Percentiles rank a stretch among this genome's conserved stretches.
These are phyloP conservation scores for Wasmannia auropunctata DNA, from an alignment of 1,140 invertebrate species.

Conservation along the genomic window DNA sequence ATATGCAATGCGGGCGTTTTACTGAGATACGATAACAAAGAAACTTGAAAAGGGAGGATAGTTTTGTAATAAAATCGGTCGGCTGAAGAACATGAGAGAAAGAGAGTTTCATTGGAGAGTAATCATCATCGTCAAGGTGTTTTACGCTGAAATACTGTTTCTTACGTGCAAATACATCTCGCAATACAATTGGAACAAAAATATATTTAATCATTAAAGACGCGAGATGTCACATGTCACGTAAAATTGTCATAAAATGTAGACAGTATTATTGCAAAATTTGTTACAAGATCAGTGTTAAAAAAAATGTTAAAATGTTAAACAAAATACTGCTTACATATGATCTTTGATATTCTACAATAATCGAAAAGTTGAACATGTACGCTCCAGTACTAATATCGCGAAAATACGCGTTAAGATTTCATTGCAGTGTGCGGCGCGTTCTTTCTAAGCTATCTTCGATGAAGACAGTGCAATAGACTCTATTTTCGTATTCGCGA, in stretches of 20 bases:
- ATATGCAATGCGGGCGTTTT: not conserved
- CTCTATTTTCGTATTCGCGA: conserved; percentile 4
- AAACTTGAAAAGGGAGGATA: not conserved
- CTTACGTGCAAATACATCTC: not conserved
- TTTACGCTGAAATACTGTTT: not conserved
- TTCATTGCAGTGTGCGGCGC: not conserved
- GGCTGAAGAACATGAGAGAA: not conserved
- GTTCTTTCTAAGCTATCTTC: not conserved
- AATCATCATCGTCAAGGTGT: not conserved
- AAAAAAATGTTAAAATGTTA: too few species aligned
- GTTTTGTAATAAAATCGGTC: not conserved
- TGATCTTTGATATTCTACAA: not conserved
- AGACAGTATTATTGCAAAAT: not conserved
- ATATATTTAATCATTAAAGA: not conserved
- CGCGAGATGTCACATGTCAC: not conserved
- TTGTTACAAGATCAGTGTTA: not conserved
- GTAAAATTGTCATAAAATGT: not conserved
- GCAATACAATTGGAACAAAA: not conserved
- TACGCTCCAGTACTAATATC: not conserved
- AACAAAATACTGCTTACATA: not conserved
- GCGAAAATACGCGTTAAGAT: not conserved
- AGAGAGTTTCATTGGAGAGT: not conserved
- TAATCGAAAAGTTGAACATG: not conserved
- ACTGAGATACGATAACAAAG: not conserved
- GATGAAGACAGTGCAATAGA: conserved; percentile 4